These are phyloP conservation scores for Acrobasis consociella DNA, from an alignment of 2,888 invertebrate genomes.

Conservation along the genomic window DNA sequence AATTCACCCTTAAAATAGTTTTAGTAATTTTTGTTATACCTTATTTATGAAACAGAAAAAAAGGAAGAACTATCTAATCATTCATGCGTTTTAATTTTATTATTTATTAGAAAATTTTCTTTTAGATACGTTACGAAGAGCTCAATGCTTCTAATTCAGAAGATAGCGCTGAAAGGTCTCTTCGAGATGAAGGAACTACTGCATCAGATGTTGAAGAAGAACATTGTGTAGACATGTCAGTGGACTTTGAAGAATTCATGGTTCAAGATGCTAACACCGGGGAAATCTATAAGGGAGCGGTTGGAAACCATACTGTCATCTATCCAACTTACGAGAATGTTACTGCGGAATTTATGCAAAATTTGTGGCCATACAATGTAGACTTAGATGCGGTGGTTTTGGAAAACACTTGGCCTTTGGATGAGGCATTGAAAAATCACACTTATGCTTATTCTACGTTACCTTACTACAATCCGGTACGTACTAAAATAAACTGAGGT, in stretches of 20 bases:
- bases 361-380: slow-evolving; percentile 51
- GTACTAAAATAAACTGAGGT: slow-evolving; percentile 12
- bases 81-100: no score
- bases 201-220: slow-evolving; percentile 4
- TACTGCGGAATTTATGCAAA: slow-evolving; percentile 46
- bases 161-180: slow-evolving; percentile 1
- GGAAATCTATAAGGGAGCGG: slow-evolving; percentile 50
- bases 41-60: no score
- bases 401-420: slow-evolving; percentile 82
- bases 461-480: slow-evolving; percentile 80
- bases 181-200: background rate
- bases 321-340: slow-evolving; percentile 58
- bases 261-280: slow-evolving; percentile 40
- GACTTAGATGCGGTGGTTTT: slow-evolving; percentile 72
- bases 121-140: slow-evolving; percentile 48
- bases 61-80: no score
- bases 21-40: no score
- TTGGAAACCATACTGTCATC: slow-evolving; percentile 45
- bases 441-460: slow-evolving; percentile 57
- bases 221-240: slow-evolving; percentile 36
- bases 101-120: slow-evolving; percentile 19
- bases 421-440: slow-evolving; percentile 56
- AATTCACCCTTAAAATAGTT: no score
- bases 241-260: slow-evolving; percentile 43
- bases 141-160: slow-evolving; percentile 5